Evolutionary conservation across 1,140 invertebrate species (phyloP).

Genomic region (Nephila pilipes): DNA sequence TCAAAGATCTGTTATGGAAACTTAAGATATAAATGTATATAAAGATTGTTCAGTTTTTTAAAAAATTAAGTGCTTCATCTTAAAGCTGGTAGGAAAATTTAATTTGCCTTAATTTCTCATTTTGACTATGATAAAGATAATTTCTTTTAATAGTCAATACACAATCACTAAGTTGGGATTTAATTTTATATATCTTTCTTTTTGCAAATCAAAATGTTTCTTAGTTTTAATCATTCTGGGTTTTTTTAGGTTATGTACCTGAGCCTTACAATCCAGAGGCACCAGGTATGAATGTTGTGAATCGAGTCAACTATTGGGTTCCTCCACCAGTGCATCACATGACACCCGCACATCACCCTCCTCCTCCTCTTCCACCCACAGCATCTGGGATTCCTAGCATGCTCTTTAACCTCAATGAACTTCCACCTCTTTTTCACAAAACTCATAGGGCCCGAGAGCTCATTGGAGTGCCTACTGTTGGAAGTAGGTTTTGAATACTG

Average conservation of each 20-base stretch:
- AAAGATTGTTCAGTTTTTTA: no score
- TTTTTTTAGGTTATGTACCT: constrained; percentile 80
- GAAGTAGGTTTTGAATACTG: neutral
- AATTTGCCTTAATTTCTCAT: no score
- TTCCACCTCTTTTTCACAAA: constrained; percentile 27
- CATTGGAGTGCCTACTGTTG: constrained; percentile 80
- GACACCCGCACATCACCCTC: constrained; percentile 78
- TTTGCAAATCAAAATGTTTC: no score
- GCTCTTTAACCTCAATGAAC: constrained; percentile 3
- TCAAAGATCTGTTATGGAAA: no score
- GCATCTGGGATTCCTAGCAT: constrained; percentile 58
- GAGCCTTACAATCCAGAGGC: constrained; percentile 91
- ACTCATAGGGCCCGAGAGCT: constrained; percentile 80
- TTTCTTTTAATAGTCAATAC: no score
- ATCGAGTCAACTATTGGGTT: constrained; percentile 81
- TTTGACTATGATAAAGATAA: no score
- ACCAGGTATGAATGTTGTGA: constrained; percentile 85
- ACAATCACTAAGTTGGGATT: no score
- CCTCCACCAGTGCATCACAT: constrained; percentile 78
- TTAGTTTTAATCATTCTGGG: no score
- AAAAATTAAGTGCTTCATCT: no score
- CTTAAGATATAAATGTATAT: no score
- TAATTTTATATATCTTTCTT: no score
- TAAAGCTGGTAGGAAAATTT: no score
- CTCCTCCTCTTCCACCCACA: constrained; percentile 75